These are phyloP conservation scores for Erebia ligea DNA, from an alignment of 2,888 invertebrate genomes.

Conservation along the genomic window DNA sequence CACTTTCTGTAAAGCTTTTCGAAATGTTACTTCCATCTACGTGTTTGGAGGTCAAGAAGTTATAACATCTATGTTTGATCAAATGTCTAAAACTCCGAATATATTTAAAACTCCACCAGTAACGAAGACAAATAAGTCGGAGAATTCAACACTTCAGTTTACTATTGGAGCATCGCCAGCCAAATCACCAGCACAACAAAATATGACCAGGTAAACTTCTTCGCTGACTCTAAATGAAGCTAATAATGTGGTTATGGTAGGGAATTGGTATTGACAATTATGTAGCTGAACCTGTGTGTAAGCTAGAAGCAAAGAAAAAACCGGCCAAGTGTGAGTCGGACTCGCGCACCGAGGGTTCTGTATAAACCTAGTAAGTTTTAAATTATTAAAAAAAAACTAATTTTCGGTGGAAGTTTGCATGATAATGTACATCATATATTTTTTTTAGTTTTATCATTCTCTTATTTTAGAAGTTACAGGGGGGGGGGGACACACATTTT, in stretches of 20 bases:
- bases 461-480: no score
- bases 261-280: no score
- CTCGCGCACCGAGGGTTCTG: no score
- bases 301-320: background rate
- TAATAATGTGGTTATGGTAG: background rate
- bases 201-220: background rate
- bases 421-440: no score
- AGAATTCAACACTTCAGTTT: background rate
- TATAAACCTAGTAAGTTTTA: no score
- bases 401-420: no score
- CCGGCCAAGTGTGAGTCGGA: no score
- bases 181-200: background rate
- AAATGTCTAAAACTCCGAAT: background rate
- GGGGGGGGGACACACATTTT: no score
- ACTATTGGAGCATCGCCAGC: background rate
- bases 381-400: no score
- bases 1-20: background rate
- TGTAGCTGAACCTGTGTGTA: background rate
- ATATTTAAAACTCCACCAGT: background rate
- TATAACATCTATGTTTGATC: background rate
- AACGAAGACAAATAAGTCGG: background rate
- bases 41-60: background rate
- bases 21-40: background rate
- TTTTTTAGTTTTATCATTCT: no score
- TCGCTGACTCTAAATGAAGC: background rate